A percentile compares a stretch with the other conserved stretches of the same genome.
These are phyloP conservation scores for Tyto alba DNA, from an alignment of 2,113 vertebrate genomes.

Conservation along the genomic window DNA sequence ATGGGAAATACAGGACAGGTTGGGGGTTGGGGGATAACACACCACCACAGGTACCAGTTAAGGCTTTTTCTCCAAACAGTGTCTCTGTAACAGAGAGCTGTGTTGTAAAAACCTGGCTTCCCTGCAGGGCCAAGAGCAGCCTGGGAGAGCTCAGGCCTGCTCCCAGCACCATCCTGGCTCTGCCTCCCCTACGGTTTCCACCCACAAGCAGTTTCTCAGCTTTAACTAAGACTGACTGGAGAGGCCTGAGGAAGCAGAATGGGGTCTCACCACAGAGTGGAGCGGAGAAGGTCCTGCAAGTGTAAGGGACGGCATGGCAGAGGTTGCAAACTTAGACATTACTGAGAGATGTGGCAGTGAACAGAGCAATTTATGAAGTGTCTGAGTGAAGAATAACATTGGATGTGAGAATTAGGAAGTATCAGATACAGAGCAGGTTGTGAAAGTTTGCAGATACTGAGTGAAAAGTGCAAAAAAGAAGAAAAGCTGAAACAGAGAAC, in stretches of 20 bases:
- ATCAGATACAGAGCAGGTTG: neutral
- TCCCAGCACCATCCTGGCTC: neutral
- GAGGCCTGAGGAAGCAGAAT: neutral
- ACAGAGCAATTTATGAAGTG: neutral
- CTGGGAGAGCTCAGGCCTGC: neutral
- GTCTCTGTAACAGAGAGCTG: neutral
- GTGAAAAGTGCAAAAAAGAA: neutral
- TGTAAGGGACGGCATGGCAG: neutral
- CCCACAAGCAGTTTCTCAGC: neutral
- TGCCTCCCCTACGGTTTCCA: neutral
- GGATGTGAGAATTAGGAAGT: neutral
- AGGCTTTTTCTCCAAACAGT: neutral
- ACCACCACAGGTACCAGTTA: neutral
- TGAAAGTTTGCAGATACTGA: neutral
- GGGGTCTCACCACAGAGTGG: rapidly evolving
- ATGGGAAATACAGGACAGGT: too few relatives aligned
- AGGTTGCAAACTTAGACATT: neutral
- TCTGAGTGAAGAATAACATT: neutral
- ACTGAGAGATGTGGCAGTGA: neutral
- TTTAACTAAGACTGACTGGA: neutral
- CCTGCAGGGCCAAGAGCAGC: rapidly evolving
- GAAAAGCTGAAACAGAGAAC: neutral
- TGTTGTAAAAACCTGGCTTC: neutral
- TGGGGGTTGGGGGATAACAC: too few relatives aligned
- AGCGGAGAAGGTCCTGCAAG: neutral